Conservation (phyloP, 1,140 invertebrate genomes). For the Bombus confusus region DNA sequence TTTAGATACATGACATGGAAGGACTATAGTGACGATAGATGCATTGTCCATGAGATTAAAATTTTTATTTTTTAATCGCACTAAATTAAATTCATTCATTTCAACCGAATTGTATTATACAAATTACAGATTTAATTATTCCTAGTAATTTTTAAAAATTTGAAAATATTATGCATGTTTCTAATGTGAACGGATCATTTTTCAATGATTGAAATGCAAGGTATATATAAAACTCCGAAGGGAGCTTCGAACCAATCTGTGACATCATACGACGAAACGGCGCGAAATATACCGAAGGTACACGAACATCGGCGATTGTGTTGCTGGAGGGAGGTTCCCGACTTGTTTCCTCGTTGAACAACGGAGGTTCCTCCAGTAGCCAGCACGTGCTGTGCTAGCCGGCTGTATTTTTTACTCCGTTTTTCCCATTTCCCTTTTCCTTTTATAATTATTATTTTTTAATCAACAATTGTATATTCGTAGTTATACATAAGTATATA, state of each 20-base stretch:
- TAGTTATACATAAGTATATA: constrained; percentile 29
- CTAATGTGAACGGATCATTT: constrained; percentile 37
- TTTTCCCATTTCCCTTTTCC: constrained; percentile 50
- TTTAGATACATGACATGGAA: background rate
- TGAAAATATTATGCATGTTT: background rate
- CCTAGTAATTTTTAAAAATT: background rate
- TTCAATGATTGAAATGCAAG: constrained; percentile 26
- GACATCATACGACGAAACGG: constrained; percentile 53
- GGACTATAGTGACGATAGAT: background rate
- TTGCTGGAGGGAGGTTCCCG: constrained; percentile 49
- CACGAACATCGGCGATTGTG: constrained; percentile 37
- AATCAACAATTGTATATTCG: constrained; percentile 10
- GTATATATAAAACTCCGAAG: constrained; percentile 18
- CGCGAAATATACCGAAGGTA: constrained; percentile 44
- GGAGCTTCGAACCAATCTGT: constrained; percentile 42
- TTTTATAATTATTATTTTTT: constrained; percentile 38
- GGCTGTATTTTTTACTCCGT: constrained; percentile 60
- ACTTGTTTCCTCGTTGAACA: constrained; percentile 53
- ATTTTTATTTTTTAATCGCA: background rate
- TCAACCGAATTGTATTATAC: background rate
- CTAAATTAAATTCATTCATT: background rate
- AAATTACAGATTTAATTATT: background rate
- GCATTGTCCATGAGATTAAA: background rate
- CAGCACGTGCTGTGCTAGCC: constrained; percentile 76
- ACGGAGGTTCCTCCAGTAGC: constrained; percentile 68